Evolutionary conservation across 2,888 invertebrate species (phyloP), one percentile per base, ranked within the genome.

Genomic region (Epirrita christyi): DNA sequence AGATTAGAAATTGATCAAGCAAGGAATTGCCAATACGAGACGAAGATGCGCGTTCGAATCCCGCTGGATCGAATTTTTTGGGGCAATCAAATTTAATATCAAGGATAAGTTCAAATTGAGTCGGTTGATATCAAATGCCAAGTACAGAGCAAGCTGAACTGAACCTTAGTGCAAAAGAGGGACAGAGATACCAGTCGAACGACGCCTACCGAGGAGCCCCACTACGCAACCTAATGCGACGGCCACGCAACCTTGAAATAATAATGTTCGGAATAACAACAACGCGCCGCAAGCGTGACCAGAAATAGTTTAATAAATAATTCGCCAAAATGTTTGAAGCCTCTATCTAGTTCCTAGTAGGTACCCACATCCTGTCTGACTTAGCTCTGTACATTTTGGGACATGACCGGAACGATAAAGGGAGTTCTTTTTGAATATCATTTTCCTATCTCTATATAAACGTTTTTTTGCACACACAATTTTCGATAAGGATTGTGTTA

Each of bases 211-310:
- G 90, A 86, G 88, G 91, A 90, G 90, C 89, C 90, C 89, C 91
- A 88, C 91, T 87, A 86, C 88, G 89, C 88, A 90, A 90, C 88
- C 86, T 89, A 87, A 85, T 85, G 90, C 88, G 90, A 85, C 91
- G 88, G 86, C 88, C 87, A 85, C 83, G 83, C 91, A 91, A 92
- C 92, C 92, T 92, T 92, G 92, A 92, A 92, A 92, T 91, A 91
- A 91, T 91, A 92, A 92, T 92, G 92, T 89, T 87, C 88, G 84
- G 91, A 89, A 92, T 91, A 92, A 86, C 86, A 87, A 90, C 90
- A 91, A 88, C 89, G 90, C 87, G 89, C 87, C 85, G 85, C 86
- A 88, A 90, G 88, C 91, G 88, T 89, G 90, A 90, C 90, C 90
- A 90, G 87, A 90, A 88, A 88, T 88, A 88, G 79, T 86, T 83